phyloP scores from a whole-genome alignment of 2,797 vertebrate species.

The Crocidura indochinensis region DNA sequence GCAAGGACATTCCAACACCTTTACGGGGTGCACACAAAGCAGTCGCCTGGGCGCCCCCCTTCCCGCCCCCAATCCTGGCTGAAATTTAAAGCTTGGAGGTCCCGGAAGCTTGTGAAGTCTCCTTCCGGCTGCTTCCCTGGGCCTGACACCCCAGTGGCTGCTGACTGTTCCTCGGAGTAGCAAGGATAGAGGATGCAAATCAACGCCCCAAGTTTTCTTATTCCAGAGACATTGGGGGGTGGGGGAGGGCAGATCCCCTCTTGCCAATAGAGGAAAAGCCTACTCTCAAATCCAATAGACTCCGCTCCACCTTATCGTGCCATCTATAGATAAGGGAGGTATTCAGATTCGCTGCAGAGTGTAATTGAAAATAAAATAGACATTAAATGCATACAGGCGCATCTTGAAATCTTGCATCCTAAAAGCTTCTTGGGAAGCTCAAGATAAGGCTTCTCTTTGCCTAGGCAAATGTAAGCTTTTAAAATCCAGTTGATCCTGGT shows the following conservation, averaged over 20 bases:
- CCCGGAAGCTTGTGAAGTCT: conserved; percentile 63
- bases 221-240: conserved; percentile 46
- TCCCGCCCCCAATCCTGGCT: conserved; percentile 78
- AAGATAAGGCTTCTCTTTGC: conserved; percentile 73
- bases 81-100: conserved; percentile 68
- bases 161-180: not conserved
- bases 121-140: conserved; percentile 53
- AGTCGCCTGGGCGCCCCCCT: not conserved
- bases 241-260: not conserved
- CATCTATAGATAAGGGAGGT: conserved; percentile 79
- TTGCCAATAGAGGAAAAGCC: conserved; percentile 79
- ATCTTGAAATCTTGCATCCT: conserved; percentile 85
- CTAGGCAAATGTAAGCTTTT: conserved; percentile 76
- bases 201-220: conserved; percentile 79
- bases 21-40: conserved; percentile 86
- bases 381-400: conserved; percentile 74
- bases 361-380: conserved; percentile 86
- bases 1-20: conserved; percentile 90
- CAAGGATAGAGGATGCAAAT: conserved; percentile 60
- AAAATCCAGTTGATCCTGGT: conserved; percentile 71
- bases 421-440: conserved; percentile 77
- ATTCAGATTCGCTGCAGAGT: conserved; percentile 79
- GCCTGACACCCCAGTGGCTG: conserved; percentile 59
- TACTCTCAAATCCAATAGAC: conserved; percentile 61
- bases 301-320: conserved; percentile 54